phyloP scores from a whole-genome alignment of 2,113 vertebrate genomes.

The Bos javanicus region DNA sequence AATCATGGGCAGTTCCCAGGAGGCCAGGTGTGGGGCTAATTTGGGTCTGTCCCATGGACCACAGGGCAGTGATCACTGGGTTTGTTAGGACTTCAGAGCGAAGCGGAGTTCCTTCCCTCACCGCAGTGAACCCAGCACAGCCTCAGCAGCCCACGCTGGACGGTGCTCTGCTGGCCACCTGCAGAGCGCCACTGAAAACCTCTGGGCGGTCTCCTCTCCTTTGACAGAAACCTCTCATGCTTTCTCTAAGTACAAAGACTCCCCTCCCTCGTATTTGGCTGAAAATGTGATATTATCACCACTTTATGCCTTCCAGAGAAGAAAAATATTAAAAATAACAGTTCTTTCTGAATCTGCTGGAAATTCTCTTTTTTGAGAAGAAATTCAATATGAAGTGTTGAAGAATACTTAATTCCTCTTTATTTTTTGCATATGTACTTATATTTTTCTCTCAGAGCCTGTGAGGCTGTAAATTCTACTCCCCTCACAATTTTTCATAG shows the following conservation, averaged over 20 bases:
- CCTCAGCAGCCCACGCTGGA: not conserved
- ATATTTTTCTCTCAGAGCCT: not conserved
- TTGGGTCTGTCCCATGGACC: not conserved
- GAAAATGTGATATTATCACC: not conserved
- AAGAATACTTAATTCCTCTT: not conserved
- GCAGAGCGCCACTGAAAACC: not conserved
- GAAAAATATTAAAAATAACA: conserved; percentile 35
- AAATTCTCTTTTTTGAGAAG: not conserved
- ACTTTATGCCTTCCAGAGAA: not conserved
- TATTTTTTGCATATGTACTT: not conserved
- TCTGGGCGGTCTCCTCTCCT: not conserved
- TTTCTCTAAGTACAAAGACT: not conserved
- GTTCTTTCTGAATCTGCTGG: not conserved
- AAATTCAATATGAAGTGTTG: not conserved
- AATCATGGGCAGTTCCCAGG: not conserved
- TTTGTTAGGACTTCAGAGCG: not conserved
- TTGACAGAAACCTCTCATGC: not conserved
- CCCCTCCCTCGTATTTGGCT: not conserved
- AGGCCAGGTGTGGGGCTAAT: not conserved
- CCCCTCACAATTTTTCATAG: not conserved
- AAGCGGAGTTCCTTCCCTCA: not conserved
- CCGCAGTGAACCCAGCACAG: not conserved
- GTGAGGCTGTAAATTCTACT: not conserved
- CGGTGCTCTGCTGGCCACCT: not conserved
- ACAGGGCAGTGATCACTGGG: not conserved